A percentile compares a stretch with the other conserved stretches of the same genome.
These are phyloP conservation scores for Acromyrmex heyeri DNA, from an alignment of 1,140 invertebrate species.

Conservation along the genomic window DNA sequence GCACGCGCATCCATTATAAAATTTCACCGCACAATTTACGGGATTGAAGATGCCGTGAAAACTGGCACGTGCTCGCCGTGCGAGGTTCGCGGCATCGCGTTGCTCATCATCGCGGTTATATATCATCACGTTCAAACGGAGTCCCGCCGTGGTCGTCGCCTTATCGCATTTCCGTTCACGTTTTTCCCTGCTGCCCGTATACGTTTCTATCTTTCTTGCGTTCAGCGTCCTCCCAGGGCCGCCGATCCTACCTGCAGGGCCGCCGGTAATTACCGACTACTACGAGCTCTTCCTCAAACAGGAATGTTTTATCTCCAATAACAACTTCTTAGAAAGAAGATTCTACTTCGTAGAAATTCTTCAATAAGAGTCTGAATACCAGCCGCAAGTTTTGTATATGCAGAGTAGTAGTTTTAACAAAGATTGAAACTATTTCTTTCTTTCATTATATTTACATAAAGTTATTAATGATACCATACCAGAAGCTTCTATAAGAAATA, in stretches of 20 bases:
- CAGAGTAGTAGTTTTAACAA: no score
- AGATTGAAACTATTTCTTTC: no score
- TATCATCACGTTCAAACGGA: slow-evolving; percentile 45
- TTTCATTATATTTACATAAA: no score
- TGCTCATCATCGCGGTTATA: slow-evolving; percentile 35
- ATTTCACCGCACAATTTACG: slow-evolving; percentile 34
- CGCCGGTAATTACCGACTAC: neutral
- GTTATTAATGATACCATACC: no score
- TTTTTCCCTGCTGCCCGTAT: neutral
- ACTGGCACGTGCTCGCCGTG: slow-evolving; percentile 42
- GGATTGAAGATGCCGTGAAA: slow-evolving; percentile 66
- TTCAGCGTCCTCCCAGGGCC: neutral
- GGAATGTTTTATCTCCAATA: slow-evolving; percentile 1
- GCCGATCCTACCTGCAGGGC: slow-evolving; percentile 17
- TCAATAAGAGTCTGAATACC: no score
- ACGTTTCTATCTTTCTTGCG: slow-evolving; percentile 3
- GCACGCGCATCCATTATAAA: slow-evolving; percentile 40
- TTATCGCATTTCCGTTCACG: slow-evolving; percentile 42
- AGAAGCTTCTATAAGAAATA: no score
- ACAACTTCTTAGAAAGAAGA: neutral
- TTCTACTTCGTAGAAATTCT: no score
- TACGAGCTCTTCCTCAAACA: neutral
- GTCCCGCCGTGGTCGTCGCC: neutral
- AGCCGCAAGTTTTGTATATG: no score
- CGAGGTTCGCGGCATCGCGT: slow-evolving; percentile 18